Percentiles rank a stretch among this genome's conserved stretches.
Evolutionary conservation across 53 echinoderm and acorn worm species (phyloP).

Genomic region (Holothuria scabra): DNA sequence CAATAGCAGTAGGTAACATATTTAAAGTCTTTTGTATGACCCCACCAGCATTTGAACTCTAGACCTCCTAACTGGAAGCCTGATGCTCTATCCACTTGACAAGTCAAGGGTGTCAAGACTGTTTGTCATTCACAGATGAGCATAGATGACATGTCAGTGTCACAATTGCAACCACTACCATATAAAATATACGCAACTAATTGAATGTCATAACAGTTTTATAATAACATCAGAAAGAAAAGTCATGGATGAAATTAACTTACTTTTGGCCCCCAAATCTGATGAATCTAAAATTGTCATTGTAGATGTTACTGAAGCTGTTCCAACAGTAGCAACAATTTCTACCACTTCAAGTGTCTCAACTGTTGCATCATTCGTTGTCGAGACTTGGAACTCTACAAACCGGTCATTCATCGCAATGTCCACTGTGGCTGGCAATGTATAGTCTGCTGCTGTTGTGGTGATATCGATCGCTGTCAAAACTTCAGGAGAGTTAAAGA

Average conservation of each 20-base stretch:
- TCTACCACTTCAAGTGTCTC: not conserved
- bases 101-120: too few relatives aligned
- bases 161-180: too few relatives aligned
- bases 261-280: slow-evolving; percentile 8
- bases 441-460: not conserved
- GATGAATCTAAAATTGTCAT: slow-evolving; percentile 24
- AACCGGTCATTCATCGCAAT: not conserved
- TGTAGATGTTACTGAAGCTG: not conserved
- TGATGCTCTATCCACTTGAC: too few relatives aligned
- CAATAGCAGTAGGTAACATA: too few relatives aligned
- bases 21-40: too few relatives aligned
- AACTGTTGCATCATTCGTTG: not conserved
- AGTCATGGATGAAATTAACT: not conserved
- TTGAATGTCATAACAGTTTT: too few relatives aligned
- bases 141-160: too few relatives aligned
- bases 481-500: not conserved
- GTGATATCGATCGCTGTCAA: not conserved
- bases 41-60: too few relatives aligned
- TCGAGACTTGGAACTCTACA: not conserved
- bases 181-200: too few relatives aligned
- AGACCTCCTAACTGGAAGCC: too few relatives aligned
- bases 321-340: slow-evolving; percentile 12
- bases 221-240: too few relatives aligned
- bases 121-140: too few relatives aligned
- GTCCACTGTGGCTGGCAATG: not conserved